A percentile compares a stretch with the other conserved stretches of the same genome.
Evolutionary conservation across 2,113 vertebrate genomes (phyloP).

Genomic region (Daboia siamensis): DNA sequence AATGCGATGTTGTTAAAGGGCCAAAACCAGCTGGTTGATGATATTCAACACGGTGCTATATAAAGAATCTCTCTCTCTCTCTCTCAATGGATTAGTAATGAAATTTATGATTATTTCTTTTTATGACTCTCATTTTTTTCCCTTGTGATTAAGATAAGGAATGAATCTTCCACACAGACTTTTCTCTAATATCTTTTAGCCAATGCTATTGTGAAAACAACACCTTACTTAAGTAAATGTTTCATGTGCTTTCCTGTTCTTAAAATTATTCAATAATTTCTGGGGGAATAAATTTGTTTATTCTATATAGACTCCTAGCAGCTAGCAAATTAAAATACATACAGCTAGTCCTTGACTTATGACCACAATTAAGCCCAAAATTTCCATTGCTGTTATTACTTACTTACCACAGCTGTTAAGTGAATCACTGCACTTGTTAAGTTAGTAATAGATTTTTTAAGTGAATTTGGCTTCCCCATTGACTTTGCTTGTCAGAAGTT

Average conservation of each 20-base stretch:
- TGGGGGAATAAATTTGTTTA: neutral
- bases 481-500: neutral
- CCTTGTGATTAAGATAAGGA: neutral
- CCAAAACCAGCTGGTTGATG: constrained; percentile 28
- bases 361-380: neutral
- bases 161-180: constrained; percentile 17
- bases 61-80: constrained; percentile 40
- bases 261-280: constrained; percentile 24
- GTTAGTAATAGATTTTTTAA: neutral
- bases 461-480: no score
- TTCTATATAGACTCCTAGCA: neutral
- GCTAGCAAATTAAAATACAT: neutral
- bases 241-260: neutral
- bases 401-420: neutral
- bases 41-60: constrained; percentile 13
- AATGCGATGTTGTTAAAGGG: constrained; percentile 16
- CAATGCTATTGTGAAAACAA: neutral
- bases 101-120: constrained; percentile 34
- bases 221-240: neutral
- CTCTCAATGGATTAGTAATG: constrained; percentile 25
- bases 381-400: neutral
- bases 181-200: neutral
- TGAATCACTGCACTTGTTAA: neutral
- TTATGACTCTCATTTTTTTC: constrained; percentile 14
- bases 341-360: neutral